These are phyloP conservation scores for Choristoneura fumiferana DNA, from an alignment of 1,140 invertebrate species.

Conservation along the genomic window DNA sequence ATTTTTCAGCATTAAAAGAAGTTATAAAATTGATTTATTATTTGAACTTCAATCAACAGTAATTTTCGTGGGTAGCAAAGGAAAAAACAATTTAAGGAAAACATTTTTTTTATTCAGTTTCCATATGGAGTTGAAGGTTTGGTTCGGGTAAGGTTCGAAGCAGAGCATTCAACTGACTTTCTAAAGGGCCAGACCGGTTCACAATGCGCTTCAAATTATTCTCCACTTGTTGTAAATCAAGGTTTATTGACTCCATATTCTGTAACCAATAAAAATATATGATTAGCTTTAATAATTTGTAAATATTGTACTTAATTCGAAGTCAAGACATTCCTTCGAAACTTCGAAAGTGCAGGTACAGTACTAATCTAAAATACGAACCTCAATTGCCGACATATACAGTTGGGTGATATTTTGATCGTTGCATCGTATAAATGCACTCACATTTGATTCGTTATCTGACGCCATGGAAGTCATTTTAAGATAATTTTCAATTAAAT, in stretches of 20 bases:
- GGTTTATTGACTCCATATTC: conserved; percentile 70
- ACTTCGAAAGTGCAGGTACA: too few species aligned
- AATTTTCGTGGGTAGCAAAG: too few species aligned
- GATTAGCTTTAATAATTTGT: too few species aligned
- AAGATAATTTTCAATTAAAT: background rate
- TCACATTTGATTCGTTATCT: conserved; percentile 68
- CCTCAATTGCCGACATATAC: conserved; percentile 59
- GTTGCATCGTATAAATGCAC: conserved; percentile 61
- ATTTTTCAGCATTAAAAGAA: too few species aligned
- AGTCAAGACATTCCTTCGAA: too few species aligned
- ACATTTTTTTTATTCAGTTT: conserved; percentile 45
- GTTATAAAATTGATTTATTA: too few species aligned
- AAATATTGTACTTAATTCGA: too few species aligned
- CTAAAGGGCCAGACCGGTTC: conserved; percentile 52
- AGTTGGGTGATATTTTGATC: conserved; percentile 56
- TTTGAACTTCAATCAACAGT: too few species aligned
- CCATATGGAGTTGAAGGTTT: conserved; percentile 48
- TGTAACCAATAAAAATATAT: conserved; percentile 42
- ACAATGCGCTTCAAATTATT: conserved; percentile 57
- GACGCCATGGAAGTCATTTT: conserved; percentile 58
- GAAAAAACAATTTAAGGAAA: too few species aligned
- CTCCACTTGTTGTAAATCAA: conserved; percentile 62
- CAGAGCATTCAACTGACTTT: conserved; percentile 49
- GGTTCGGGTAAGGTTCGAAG: conserved; percentile 53
- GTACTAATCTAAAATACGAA: conserved; percentile 26